These are phyloP conservation scores for Morbakka virulenta DNA, from an alignment of 30 jellyfish, hydroid and myxozoan genomes.

Conservation along the genomic window DNA sequence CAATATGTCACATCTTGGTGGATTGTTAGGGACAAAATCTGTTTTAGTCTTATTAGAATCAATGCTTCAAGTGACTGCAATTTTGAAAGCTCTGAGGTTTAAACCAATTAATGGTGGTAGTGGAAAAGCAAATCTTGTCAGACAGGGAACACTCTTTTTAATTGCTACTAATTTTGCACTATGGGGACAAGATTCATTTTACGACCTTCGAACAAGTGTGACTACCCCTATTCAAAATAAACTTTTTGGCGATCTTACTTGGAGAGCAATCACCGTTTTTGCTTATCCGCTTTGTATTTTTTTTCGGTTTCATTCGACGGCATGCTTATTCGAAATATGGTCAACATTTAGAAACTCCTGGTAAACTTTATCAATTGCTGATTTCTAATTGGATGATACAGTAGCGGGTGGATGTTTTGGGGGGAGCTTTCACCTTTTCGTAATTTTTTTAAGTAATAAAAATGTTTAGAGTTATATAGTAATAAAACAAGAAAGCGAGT, in stretches of 20 bases:
- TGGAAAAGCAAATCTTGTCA: constrained; percentile 53
- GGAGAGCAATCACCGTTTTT: constrained; percentile 86
- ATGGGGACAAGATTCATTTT: constrained; percentile 96
- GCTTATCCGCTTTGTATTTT: constrained; percentile 93
- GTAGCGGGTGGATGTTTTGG: too few species aligned
- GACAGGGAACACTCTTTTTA: constrained; percentile 80
- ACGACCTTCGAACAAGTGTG: constrained; percentile 70
- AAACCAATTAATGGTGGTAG: constrained; percentile 58
- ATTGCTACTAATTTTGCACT: constrained; percentile 83
- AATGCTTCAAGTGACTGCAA: constrained; percentile 93
- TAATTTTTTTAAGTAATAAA: too few species aligned
- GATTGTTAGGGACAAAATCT: constrained; percentile 65
- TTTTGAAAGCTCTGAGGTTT: constrained; percentile 80
- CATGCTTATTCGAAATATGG: constrained; percentile 93
- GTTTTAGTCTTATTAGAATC: constrained; percentile 72
- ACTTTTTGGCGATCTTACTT: constrained; percentile 66
- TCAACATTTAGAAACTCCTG: constrained; percentile 64
- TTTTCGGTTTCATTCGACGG: constrained; percentile 92
- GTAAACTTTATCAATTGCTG: too few species aligned
- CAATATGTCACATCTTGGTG: constrained; percentile 41
- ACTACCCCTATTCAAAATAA: constrained; percentile 86
- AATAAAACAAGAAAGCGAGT: too few species aligned
- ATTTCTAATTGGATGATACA: too few species aligned
- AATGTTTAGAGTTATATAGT: too few species aligned
- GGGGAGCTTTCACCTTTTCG: too few species aligned